Evolutionary conservation across 2,797 vertebrate genomes (phyloP).

Genomic region (Chrysocyon brachyurus): DNA sequence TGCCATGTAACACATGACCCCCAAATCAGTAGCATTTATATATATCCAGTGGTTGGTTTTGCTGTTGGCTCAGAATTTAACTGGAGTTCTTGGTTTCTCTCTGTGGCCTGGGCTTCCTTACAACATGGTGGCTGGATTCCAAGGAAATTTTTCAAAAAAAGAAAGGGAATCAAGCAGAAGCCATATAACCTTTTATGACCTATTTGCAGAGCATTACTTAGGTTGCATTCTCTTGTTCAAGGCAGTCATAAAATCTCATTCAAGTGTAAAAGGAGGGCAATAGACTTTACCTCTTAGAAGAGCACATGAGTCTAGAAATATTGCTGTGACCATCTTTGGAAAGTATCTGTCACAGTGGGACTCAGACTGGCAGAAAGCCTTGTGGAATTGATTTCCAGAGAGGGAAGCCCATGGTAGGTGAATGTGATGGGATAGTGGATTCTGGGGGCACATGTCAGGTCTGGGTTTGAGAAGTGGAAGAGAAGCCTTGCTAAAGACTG

Average conservation of each 20-base stretch:
- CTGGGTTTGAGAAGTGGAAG: neutral
- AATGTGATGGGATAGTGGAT: neutral
- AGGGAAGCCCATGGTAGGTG: neutral
- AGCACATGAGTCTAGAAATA: neutral
- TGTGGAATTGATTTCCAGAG: neutral
- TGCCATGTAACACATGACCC: neutral
- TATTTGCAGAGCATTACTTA: neutral
- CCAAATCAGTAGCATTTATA: neutral
- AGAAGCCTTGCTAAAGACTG: neutral
- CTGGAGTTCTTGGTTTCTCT: neutral
- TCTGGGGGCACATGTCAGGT: neutral
- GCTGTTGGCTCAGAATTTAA: neutral
- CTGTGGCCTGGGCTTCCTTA: neutral
- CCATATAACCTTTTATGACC: neutral
- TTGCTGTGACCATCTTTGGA: neutral
- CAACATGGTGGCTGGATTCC: neutral
- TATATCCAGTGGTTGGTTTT: neutral
- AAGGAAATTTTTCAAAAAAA: neutral
- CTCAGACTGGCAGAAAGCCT: neutral
- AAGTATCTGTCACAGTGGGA: neutral
- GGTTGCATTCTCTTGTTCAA: neutral
- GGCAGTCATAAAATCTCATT: neutral
- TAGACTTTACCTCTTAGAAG: neutral
- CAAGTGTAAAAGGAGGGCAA: neutral
- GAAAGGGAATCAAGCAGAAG: neutral